Percentiles rank a stretch among this genome's conserved stretches.
Conservation (phyloP, 2,888 invertebrate species). For the Augiades crinisus region DNA sequence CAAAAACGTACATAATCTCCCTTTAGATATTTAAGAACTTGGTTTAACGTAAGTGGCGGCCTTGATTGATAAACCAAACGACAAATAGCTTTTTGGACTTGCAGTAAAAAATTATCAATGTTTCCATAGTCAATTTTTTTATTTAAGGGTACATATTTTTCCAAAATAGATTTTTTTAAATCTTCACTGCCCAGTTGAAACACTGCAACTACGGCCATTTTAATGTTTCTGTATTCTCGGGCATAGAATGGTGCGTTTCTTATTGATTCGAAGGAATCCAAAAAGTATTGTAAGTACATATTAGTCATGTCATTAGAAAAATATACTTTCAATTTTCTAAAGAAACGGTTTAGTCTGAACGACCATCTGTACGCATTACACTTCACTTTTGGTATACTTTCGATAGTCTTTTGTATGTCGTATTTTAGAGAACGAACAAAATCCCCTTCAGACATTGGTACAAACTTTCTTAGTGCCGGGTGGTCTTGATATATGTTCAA, state of each 20-base stretch:
- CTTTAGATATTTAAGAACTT: conserved; percentile 42
- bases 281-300: conserved; percentile 41
- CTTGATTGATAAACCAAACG: conserved; percentile 44
- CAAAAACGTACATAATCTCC: conserved; percentile 52
- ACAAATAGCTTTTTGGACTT: conserved; percentile 51
- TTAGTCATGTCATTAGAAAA: conserved; percentile 48
- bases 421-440: conserved; percentile 38
- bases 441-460: conserved; percentile 16
- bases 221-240: conserved; percentile 5
- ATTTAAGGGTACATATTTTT: conserved; percentile 43
- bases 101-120: conserved; percentile 36
- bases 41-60: conserved; percentile 47
- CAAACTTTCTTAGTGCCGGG: conserved; percentile 3
- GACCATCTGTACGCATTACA: conserved; percentile 18
- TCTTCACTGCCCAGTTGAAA: conserved; percentile 43
- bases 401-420: conserved; percentile 33
- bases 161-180: conserved; percentile 41
- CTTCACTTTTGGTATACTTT: conserved; percentile 31
- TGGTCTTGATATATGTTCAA: conserved; percentile 1
- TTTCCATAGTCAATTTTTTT: conserved; percentile 44
- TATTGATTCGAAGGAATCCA: conserved; percentile 31
- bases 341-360: conserved; percentile 37
- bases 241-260: background rate
- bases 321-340: conserved; percentile 51
- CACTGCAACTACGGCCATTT: conserved; percentile 42